Base-by-base conservation (phyloP, 1,140 invertebrate species). In the Cheumatopsyche charites region DNA sequence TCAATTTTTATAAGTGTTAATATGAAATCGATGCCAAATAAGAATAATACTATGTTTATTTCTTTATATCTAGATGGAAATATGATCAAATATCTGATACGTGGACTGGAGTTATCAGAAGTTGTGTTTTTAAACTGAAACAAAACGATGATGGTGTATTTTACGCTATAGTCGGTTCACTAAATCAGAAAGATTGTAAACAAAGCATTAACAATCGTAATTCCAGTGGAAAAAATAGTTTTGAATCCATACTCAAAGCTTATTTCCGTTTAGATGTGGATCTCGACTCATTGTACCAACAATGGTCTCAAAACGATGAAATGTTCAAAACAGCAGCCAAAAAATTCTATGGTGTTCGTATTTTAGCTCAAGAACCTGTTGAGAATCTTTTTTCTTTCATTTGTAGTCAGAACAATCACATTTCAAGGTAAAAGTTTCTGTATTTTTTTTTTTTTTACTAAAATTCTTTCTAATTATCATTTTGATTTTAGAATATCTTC, bases 361-460 rank as follows among this genome's bases (percentile, higher is more conserved):
- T 98, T 77, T 80, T 99, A n/a, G 83, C 90, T 58, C 97, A 98
- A 84, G 92, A 98, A 76, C 90, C 95, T 0, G 84, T 95, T 1
- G 97, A 99, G 85, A 98, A 94, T 85, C 81, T 98, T 0, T 95
- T 98, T 79, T 92, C 94, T 12, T 98, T 98, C 79, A 98, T 98
- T 75, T 99, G 97, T 80, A 98, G 96, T 66, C 94, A 96, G 70
- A 98, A 98, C 80, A 99, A 99, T 82, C 94, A 98, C 78, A 98
- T 99, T 63, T 86, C 87, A 71, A 88, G 94, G 90, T 96, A 36
- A 36, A 36, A n/a, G n/a, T n/a, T 83, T 6, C 6, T 49, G 13
- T 19, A 61, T 2, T 25, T 19, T 23, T 15, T 81, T 74, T 29
- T 23, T 5, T 67, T 36, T 4, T 4, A 36, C 52, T 70, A 63